Evolutionary conservation across 2,888 invertebrate genomes (phyloP).

Genomic region (Caenorhabditis becei): DNA sequence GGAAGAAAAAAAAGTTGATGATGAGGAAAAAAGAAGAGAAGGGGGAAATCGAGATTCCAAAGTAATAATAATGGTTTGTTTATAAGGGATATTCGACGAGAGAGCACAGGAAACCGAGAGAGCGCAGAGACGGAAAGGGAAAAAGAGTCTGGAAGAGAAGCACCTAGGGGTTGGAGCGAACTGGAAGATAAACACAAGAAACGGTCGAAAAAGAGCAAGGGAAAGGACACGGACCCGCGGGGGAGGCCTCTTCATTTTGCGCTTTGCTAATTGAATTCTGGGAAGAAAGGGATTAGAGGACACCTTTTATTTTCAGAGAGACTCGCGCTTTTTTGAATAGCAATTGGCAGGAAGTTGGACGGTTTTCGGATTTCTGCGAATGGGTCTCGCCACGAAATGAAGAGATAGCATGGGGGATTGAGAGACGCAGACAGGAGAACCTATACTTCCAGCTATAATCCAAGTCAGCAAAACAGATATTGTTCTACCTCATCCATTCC

Average conservation of each 20-base stretch:
- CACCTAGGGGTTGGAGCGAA: neutral
- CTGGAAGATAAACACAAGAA: neutral
- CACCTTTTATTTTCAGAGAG: neutral
- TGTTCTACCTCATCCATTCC: too few species aligned
- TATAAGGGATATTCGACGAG: neutral
- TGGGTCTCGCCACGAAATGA: too few species aligned
- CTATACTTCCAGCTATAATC: too few species aligned
- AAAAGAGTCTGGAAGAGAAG: neutral
- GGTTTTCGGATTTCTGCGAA: too few species aligned
- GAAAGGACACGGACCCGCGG: neutral
- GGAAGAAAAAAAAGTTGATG: constrained; percentile 14
- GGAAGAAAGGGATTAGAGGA: constrained; percentile 1
- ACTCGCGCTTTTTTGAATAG: neutral
- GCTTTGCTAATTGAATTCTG: constrained; percentile 6
- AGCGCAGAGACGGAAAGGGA: neutral
- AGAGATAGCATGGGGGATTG: too few species aligned
- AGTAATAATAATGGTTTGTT: constrained; percentile 31
- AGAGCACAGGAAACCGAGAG: neutral
- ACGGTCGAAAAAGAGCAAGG: neutral
- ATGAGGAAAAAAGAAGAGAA: constrained; percentile 5
- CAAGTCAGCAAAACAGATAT: too few species aligned
- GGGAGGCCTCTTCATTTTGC: constrained; percentile 1
- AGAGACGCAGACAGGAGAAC: too few species aligned
- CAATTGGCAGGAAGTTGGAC: too few species aligned
- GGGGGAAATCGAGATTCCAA: constrained; percentile 26